Evolutionary conservation across 2,797 vertebrate species (phyloP), one percentile per base, ranked within the genome.

Genomic region (Esox lucius): DNA sequence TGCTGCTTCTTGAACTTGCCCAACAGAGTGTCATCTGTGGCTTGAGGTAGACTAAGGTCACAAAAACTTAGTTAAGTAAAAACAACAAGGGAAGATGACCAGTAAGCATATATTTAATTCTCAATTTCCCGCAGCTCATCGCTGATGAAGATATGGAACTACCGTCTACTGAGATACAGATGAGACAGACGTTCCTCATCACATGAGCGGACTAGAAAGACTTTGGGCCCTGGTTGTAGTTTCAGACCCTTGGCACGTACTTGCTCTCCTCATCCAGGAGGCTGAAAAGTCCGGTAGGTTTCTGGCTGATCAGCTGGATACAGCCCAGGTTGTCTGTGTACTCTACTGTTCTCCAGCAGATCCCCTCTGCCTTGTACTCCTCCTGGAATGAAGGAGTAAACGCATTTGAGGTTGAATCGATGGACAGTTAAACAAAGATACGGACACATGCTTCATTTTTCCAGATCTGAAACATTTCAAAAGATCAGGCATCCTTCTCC

Each of bases 251-350:
- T 7, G 64, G 26, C 64, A 87, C 95, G 79, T 89, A 98, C 97
- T 91, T 96, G 96, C 96, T 96, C 88, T 96, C 96, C 86, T 95
- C 91, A 8, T 98, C 96, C 87, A 99, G 91, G 68, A 99, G 91
- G 86, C 94, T 91, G 82, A 99, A 96, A 74, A 99, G 91, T 72
- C 98, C 98, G 0, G 92, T 95, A 35, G 95, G 93, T 67, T 96
- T 95, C 88, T 93, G 92, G 87, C 95, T 95, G 89, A 99, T 95
- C 75, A 99, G 92, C 78, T 97, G 93, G 85, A 99, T 95, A 87
- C 97, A 98, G 90, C 93, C 93, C 71, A 94, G 93, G 24, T 99
- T 97, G 93, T 99, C 94, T 0, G 89, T 93, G 85, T 94, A 98
- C 87, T 95, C 90, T 4, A 99, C 95, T 88, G 94, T 95, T 86